Conservation (phyloP, 2,888 invertebrate genomes). For the Amorpha juglandis region DNA sequence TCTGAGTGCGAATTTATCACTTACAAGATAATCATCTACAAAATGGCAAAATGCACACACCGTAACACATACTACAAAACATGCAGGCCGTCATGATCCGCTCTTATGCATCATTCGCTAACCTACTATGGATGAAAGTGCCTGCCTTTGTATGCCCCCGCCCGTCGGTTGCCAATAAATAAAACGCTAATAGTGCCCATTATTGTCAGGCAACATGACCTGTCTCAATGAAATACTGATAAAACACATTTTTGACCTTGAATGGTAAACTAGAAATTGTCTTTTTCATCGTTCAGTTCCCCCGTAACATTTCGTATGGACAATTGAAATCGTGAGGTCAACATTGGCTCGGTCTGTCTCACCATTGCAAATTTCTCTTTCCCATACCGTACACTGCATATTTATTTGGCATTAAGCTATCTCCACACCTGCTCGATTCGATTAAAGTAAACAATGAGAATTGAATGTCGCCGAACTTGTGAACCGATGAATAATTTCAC, state of each 20-base stretch:
- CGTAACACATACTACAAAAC: constrained; percentile 9
- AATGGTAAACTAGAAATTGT: constrained; percentile 77
- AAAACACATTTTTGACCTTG: constrained; percentile 73
- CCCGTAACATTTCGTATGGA: constrained; percentile 81
- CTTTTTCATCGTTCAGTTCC: constrained; percentile 77
- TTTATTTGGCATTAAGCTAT: constrained; percentile 65
- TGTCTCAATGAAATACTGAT: constrained; percentile 33
- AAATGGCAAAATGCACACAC: constrained; percentile 3
- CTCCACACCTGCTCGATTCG: constrained; percentile 55
- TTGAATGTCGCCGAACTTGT: constrained; percentile 16
- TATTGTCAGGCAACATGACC: constrained; percentile 37
- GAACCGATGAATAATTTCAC: constrained; percentile 36
- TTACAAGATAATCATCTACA: constrained; percentile 18
- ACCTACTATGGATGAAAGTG: constrained; percentile 4
- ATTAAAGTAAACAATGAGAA: constrained; percentile 47
- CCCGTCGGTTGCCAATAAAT: constrained; percentile 12
- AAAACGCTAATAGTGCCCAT: constrained; percentile 39
- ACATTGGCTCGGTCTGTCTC: constrained; percentile 74
- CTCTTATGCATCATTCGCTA: constrained; percentile 17
- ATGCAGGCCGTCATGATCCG: constrained; percentile 10
- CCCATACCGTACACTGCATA: constrained; percentile 73
- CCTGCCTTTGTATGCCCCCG: constrained; percentile 4
- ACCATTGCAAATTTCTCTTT: constrained; percentile 79
- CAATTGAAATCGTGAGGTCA: constrained; percentile 84
- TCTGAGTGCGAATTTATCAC: constrained; percentile 22